A percentile compares a stretch with the other conserved stretches of the same genome.
phyloP scores from a whole-genome alignment of 2,888 invertebrate genomes.

The Sphecodes monilicornis region DNA sequence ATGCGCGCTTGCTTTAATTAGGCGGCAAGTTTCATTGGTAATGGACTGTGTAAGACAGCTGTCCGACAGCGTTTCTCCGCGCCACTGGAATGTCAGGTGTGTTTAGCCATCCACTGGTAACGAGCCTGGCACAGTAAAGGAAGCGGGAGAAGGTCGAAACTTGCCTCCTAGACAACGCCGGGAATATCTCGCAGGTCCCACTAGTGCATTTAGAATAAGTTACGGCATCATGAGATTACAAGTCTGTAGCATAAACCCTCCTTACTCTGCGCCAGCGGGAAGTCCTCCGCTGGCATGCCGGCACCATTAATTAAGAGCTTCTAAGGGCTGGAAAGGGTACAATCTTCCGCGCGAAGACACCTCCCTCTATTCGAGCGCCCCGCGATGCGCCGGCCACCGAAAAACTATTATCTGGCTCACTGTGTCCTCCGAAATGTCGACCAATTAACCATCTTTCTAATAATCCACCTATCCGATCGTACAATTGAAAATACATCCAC shows the following conservation, averaged over 20 bases:
- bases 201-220: constrained; percentile 84
- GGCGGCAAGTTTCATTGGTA: constrained; percentile 45
- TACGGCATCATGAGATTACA: constrained; percentile 83
- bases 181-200: constrained; percentile 80
- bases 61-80: constrained; percentile 56
- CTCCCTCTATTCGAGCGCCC: constrained; percentile 44
- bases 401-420: constrained; percentile 55
- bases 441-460: background rate
- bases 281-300: constrained; percentile 65
- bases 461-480: background rate
- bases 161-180: constrained; percentile 77
- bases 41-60: constrained; percentile 44
- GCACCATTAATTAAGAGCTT: constrained; percentile 83
- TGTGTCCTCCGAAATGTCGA: background rate
- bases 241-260: constrained; percentile 82
- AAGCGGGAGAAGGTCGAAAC: constrained; percentile 76
- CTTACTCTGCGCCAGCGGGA: constrained; percentile 72
- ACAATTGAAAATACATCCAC: too few species aligned
- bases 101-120: constrained; percentile 73
- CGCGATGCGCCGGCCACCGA: constrained; percentile 48
- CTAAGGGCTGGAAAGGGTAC: constrained; percentile 78
- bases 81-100: constrained; percentile 72
- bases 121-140: constrained; percentile 65
- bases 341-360: constrained; percentile 73
- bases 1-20: constrained; percentile 40